Conservation (phyloP, 2,113 vertebrate genomes). For the Clarias gariepinus region DNA sequence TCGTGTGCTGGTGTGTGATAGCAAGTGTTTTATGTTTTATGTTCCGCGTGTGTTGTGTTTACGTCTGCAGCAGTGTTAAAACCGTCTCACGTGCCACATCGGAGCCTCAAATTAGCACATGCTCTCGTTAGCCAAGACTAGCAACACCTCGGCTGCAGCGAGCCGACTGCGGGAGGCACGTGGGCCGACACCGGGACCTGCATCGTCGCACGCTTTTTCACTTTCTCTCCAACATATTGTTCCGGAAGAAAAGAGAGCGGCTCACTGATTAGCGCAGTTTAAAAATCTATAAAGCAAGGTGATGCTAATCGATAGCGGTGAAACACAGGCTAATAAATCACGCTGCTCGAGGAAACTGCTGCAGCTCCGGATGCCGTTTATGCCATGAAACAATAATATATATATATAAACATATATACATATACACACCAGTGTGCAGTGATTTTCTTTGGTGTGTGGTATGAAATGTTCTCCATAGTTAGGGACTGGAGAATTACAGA, state of each 20-base stretch:
- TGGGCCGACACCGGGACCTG: not conserved
- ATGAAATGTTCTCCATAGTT: too few species aligned
- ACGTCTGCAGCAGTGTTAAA: not conserved
- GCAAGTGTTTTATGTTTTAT: too few species aligned
- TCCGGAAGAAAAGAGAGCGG: conserved; percentile 12
- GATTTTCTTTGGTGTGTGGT: too few species aligned
- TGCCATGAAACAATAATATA: not conserved
- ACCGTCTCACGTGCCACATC: not conserved
- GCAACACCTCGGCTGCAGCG: conserved; percentile 21
- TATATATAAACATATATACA: too few species aligned
- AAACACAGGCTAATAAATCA: not conserved
- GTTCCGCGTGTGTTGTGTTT: not conserved
- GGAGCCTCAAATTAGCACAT: not conserved
- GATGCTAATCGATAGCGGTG: not conserved
- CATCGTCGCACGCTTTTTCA: not conserved
- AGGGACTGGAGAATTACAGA: too few species aligned
- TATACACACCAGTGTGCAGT: too few species aligned
- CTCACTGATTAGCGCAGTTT: not conserved
- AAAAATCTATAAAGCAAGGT: not conserved
- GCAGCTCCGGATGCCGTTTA: not conserved
- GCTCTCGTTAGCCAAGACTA: conserved; percentile 14
- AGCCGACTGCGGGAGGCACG: not conserved
- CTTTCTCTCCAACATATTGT: conserved; percentile 7
- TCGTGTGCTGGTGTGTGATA: not conserved
- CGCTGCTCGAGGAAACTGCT: not conserved